Evolutionary conservation across 2,888 invertebrate genomes (phyloP).

Genomic region (Drosophila tanythrix): DNA sequence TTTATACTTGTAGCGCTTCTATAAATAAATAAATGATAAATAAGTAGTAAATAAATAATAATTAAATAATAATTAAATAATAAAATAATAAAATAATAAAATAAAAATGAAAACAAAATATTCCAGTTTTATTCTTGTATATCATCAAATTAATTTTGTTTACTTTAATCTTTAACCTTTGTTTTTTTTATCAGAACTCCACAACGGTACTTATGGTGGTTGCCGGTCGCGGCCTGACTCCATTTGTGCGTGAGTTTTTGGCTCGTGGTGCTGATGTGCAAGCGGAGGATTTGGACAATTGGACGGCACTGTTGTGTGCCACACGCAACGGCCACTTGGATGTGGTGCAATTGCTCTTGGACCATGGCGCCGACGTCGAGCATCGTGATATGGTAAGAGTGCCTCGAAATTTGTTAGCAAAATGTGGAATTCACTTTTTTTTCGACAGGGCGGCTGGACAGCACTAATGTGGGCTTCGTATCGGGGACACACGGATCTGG

Average conservation of each 20-base stretch:
- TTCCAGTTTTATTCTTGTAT: neutral
- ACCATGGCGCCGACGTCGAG: constrained; percentile 94
- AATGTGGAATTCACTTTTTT: neutral
- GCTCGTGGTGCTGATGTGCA: constrained; percentile 96
- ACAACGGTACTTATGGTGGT: constrained; percentile 97
- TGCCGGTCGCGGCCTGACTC: constrained; percentile 92
- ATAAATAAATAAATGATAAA: neutral
- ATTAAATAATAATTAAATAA: neutral
- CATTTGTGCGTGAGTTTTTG: constrained; percentile 93
- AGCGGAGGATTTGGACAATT: constrained; percentile 96
- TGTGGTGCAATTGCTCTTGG: constrained; percentile 92
- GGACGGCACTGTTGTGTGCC: constrained; percentile 96
- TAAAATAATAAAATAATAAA: neutral
- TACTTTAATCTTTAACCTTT: neutral
- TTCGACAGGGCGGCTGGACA: constrained; percentile 95
- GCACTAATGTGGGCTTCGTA: constrained; percentile 99
- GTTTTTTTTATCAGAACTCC: constrained; percentile 89
- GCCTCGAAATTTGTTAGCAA: neutral
- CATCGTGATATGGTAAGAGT: constrained; percentile 92
- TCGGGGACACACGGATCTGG: constrained; percentile 93
- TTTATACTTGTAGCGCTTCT: neutral
- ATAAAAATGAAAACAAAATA: neutral
- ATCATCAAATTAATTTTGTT: neutral
- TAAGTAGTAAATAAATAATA: neutral
- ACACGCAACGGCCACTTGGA: constrained; percentile 94